Evolutionary conservation across 2,113 vertebrate species (phyloP).

Genomic region (Xenopus laevis): DNA sequence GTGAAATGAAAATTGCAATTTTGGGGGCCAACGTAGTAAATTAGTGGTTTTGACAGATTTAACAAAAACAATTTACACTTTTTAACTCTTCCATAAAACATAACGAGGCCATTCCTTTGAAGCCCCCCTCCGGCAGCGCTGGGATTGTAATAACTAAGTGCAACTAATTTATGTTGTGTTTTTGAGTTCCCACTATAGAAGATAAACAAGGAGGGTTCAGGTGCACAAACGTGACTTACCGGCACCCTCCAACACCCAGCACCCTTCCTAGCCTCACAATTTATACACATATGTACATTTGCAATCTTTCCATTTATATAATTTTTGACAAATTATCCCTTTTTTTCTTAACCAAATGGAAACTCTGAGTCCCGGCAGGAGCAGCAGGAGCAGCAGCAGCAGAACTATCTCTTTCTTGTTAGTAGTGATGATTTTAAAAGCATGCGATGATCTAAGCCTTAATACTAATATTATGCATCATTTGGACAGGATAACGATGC

Average conservation of each 20-base stretch:
- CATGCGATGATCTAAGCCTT: slow-evolving; percentile 53
- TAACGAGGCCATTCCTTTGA: slow-evolving; percentile 2
- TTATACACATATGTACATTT: neutral
- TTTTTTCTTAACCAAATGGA: slow-evolving; percentile 46
- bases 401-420: slow-evolving; percentile 30
- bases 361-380: slow-evolving; percentile 48
- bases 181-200: neutral
- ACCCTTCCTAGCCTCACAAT: no score
- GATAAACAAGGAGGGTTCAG: slow-evolving; percentile 14
- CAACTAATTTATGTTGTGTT: slow-evolving; percentile 6
- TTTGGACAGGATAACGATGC: slow-evolving; percentile 56
- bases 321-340: slow-evolving; percentile 37
- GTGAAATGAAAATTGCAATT: no score
- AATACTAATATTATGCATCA: slow-evolving; percentile 57
- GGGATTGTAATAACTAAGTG: neutral
- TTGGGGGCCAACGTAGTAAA: no score
- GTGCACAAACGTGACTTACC: neutral
- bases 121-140: neutral
- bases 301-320: slow-evolving; percentile 39
- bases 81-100: neutral
- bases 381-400: neutral
- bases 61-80: neutral
- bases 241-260: no score
- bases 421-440: slow-evolving; percentile 66
- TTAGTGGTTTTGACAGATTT: no score